Evolutionary conservation across 2,888 invertebrate genomes (phyloP), one percentile per base, ranked within the genome.

Genomic region (Panorpa germanica): DNA sequence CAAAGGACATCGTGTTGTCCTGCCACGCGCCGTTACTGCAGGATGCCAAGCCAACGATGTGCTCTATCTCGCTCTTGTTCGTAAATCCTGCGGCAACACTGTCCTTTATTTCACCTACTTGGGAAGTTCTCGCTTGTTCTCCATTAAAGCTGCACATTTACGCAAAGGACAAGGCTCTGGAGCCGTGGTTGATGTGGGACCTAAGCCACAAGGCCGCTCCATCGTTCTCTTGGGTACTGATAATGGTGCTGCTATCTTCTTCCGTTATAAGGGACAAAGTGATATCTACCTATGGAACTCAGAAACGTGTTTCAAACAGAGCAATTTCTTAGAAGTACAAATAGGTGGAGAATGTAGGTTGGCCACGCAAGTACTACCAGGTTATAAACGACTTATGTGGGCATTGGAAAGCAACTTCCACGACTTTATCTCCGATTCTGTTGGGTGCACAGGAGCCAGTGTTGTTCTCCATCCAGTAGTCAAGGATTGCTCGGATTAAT

Each of bases 391-490:
- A 16, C 54, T 62, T 26, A 65, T 70, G 62, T 67, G 71, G 66
- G 60, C 62, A 8, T 48, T 72, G 38, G 71, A 70, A 43, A 67
- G 67, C 40, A 71, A 72, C 46, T 69, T 71, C 56, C 65, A 63
- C 30, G 70, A 72, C 47, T 72, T 59, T 42, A 60, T 70, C 37
- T 49, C 58, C 4, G 61, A 65, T 37, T 61, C 59, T 18, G 62
- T 63, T 20, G 66, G 70, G 25, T 66, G 69, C 43, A 53, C 63
- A 34, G 70, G 70, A n/a, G 59, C 70, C 15, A 63, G 63, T 18
- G 61, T 70, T 34, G 49, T 58, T 17, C 50, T 71, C 28, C 67
- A 67, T 54, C 70, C 70, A 2, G 50, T 70, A 28, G 55, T 63
- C 31, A 61, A 61, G 34, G 56, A 60, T 21, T 51, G 51, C 40